Evolutionary conservation across 2,113 vertebrate genomes (phyloP).

Genomic region (Amphilophus citrinellus): DNA sequence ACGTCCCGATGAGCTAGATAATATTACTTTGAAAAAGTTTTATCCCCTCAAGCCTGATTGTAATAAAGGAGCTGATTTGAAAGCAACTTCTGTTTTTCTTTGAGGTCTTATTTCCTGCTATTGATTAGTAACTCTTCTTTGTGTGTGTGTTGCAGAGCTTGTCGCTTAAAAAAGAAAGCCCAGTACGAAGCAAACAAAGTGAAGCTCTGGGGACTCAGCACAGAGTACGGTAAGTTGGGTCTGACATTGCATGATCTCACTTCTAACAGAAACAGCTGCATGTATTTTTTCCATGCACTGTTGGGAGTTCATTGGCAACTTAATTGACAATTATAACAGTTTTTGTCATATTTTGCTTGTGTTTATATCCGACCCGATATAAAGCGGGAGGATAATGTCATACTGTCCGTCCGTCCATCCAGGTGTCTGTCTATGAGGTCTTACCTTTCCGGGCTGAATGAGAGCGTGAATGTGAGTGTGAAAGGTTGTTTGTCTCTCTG

Average conservation of each 20-base stretch:
- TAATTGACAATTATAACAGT: background rate
- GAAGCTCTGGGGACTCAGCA: conserved; percentile 98
- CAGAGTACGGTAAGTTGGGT: conserved; percentile 91
- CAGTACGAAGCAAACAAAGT: conserved; percentile 99
- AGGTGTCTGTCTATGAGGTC: too few relatives aligned
- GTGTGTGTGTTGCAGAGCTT: conserved; percentile 85
- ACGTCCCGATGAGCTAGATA: background rate
- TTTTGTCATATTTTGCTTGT: background rate
- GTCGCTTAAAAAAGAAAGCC: conserved; percentile 99
- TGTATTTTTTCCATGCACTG: background rate
- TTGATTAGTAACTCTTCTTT: background rate
- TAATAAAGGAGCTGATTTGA: background rate
- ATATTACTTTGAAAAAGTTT: background rate
- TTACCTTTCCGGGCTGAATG: too few relatives aligned
- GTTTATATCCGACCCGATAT: too few relatives aligned
- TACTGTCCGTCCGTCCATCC: too few relatives aligned
- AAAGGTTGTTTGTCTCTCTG: too few relatives aligned
- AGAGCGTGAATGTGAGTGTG: too few relatives aligned
- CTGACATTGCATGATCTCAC: background rate
- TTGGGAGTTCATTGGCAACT: background rate
- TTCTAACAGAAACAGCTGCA: background rate
- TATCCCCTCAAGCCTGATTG: background rate
- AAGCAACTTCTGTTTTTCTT: background rate
- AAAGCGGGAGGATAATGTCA: too few relatives aligned
- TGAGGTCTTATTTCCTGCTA: background rate